These are phyloP conservation scores for Rhynchophorus ferrugineus DNA, from an alignment of 1,140 invertebrate genomes.

Conservation along the genomic window DNA sequence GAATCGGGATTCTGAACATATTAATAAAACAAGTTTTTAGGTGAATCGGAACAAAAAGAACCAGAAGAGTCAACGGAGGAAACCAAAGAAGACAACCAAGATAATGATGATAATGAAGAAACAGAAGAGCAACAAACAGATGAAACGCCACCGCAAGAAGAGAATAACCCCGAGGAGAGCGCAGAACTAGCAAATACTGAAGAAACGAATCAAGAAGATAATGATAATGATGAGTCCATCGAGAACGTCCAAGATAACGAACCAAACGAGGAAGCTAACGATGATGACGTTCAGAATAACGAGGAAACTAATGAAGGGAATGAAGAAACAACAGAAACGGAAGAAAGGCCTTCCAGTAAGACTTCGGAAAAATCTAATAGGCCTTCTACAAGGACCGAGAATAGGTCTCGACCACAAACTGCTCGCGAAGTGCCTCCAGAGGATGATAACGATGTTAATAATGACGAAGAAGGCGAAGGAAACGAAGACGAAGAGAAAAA, in stretches of 20 bases:
- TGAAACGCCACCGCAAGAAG: conserved; percentile 18
- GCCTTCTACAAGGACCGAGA: conserved; percentile 15
- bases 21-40: no score
- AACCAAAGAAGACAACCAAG: background rate
- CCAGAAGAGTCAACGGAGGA: background rate
- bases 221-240: background rate
- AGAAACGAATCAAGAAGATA: conserved; percentile 30
- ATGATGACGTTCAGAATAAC: conserved; percentile 25
- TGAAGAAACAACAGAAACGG: conserved; percentile 8
- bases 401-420: conserved; percentile 2
- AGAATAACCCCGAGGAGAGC: conserved; percentile 13
- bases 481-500: conserved; percentile 24
- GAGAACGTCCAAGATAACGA: conserved; percentile 22
- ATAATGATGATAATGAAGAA: conserved; percentile 14
- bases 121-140: conserved; percentile 22
- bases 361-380: conserved; percentile 3
- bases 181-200: conserved; percentile 35
- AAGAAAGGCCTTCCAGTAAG: background rate
- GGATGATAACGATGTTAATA: conserved; percentile 26
- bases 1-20: no score
- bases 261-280: conserved; percentile 2
- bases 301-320: conserved; percentile 4
- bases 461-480: conserved; percentile 11
- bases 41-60: background rate
- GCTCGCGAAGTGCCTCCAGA: background rate